Evolutionary conservation across 2,113 vertebrate genomes (phyloP).

Genomic region (Bothrops jararaca): DNA sequence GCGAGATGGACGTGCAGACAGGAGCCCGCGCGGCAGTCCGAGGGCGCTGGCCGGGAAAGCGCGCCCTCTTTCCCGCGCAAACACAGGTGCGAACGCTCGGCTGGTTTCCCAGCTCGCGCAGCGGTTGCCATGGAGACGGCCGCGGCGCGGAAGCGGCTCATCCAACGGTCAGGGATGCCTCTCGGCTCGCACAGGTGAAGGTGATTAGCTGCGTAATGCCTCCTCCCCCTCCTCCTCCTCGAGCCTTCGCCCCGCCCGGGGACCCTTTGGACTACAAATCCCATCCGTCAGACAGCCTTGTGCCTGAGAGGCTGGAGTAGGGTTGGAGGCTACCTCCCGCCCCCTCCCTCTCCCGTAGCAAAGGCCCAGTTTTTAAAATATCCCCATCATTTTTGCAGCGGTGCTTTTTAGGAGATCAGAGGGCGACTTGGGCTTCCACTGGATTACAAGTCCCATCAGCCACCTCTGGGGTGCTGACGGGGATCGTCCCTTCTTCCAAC

Average conservation of each 20-base stretch:
- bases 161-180: background rate
- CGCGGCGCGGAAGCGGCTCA: slow-evolving; percentile 10
- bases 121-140: slow-evolving; percentile 66
- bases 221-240: no score
- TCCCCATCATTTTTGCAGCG: no score
- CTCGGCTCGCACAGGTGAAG: background rate
- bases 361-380: no score
- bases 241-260: no score
- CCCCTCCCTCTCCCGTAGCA: no score
- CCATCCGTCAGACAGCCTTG: no score
- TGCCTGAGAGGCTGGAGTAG: no score
- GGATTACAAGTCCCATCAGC: background rate
- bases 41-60: background rate
- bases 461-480: background rate
- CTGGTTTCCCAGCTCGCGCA: background rate
- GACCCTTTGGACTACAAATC: no score
- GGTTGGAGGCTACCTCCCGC: no score
- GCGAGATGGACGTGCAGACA: background rate
- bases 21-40: background rate
- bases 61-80: no score
- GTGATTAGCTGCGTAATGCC: no score
- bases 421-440: background rate
- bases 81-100: no score
- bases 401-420: background rate
- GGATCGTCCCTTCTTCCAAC: background rate